Conservation (phyloP, 2,888 invertebrate species). For the Prosopocoilus inquinatus region DNA sequence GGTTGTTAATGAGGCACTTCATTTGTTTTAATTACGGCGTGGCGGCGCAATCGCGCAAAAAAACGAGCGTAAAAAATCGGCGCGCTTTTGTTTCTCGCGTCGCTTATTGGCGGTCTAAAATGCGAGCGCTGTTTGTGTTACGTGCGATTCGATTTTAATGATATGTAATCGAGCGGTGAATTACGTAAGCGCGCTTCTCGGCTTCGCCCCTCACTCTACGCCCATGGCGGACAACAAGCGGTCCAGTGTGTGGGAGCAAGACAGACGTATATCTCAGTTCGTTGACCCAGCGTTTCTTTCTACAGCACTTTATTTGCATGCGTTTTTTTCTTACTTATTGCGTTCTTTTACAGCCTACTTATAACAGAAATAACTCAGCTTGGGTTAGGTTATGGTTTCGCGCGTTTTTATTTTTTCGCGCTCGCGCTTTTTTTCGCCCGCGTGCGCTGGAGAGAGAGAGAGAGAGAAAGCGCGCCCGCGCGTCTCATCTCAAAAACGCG, state of each 20-base stretch:
- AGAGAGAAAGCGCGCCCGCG: too few species aligned
- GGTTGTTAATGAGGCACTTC: too few species aligned
- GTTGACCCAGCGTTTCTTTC: conserved; percentile 53
- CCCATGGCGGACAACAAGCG: conserved; percentile 29
- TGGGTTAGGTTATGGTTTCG: conserved; percentile 50
- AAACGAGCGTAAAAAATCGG: too few species aligned
- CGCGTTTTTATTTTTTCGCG: conserved; percentile 10
- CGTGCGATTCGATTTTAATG: too few species aligned
- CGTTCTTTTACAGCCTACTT: conserved; percentile 52
- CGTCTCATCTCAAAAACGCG: too few species aligned
- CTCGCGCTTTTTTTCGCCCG: neutral
- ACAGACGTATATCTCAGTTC: conserved; percentile 48
- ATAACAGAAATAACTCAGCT: conserved; percentile 52
- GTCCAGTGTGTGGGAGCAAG: conserved; percentile 48
- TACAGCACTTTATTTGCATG: conserved; percentile 54
- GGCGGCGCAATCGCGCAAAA: too few species aligned
- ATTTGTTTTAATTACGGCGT: too few species aligned
- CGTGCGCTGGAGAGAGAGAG: neutral
- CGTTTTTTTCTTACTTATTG: conserved; percentile 49
- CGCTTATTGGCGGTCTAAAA: too few species aligned
- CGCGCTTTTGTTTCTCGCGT: too few species aligned
- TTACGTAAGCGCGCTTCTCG: neutral
- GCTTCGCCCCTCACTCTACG: conserved; percentile 23
- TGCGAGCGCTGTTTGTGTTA: too few species aligned
- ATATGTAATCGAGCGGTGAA: neutral